These are phyloP conservation scores for Dasypogon diadema DNA, from an alignment of 2,888 invertebrate genomes.

Conservation along the genomic window DNA sequence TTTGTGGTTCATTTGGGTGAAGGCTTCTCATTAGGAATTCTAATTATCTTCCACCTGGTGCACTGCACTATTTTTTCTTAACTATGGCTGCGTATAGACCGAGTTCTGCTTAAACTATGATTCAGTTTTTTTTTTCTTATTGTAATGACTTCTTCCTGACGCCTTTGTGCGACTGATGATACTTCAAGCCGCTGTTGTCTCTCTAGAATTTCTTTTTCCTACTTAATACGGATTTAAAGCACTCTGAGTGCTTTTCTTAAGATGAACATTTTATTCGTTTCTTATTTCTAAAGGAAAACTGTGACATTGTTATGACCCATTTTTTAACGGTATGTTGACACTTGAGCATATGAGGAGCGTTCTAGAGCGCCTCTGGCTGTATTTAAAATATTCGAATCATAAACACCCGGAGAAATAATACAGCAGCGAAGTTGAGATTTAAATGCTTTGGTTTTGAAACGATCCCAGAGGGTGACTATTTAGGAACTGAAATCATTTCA, in stretches of 20 bases:
- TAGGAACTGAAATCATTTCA: too few species aligned
- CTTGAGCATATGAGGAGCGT: conserved; percentile 5
- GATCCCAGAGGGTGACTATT: background rate
- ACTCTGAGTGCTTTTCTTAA: conserved; percentile 12
- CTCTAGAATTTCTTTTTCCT: conserved; percentile 21
- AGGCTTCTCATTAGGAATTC: conserved; percentile 40
- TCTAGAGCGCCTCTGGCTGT: conserved; percentile 1
- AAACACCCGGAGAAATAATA: background rate
- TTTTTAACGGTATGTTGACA: conserved; percentile 8
- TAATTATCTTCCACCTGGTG: conserved; percentile 44
- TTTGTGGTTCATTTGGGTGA: conserved; percentile 19
- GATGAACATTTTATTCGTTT: conserved; percentile 16
- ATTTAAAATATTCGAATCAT: background rate
- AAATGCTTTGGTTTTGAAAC: too few species aligned
- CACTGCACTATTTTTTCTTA: conserved; percentile 7
- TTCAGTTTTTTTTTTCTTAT: conserved; percentile 10
- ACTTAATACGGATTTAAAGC: conserved; percentile 14
- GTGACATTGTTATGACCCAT: conserved; percentile 37
- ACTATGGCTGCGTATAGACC: conserved; percentile 11
- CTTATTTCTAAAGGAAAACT: conserved; percentile 28
- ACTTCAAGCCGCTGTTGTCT: conserved; percentile 30
- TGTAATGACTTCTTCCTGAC: conserved; percentile 39
- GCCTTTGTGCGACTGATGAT: conserved; percentile 34
- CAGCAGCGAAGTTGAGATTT: background rate
- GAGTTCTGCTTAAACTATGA: conserved; percentile 16